Evolutionary conservation across 2,888 invertebrate species (phyloP).

Genomic region (Diachrysia chrysitis): DNA sequence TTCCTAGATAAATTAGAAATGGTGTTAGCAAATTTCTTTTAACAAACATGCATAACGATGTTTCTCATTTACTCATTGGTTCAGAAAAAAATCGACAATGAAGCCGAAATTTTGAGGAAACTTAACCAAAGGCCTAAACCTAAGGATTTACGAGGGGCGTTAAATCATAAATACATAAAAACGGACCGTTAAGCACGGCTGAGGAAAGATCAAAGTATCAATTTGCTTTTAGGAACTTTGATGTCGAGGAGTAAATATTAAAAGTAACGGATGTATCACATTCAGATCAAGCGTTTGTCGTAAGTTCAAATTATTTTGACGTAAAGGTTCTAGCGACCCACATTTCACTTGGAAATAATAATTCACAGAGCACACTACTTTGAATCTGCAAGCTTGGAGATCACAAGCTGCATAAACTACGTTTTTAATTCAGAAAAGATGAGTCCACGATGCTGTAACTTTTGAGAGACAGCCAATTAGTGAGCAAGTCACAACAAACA

Average conservation of each 20-base stretch:
- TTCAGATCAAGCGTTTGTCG: not conserved
- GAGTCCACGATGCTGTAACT: not conserved
- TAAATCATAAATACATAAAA: constrained; percentile 1
- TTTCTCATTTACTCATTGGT: not conserved
- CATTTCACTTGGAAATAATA: not conserved
- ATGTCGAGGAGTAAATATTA: not conserved
- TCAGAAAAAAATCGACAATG: not conserved
- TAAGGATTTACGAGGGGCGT: not conserved
- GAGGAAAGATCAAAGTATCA: not conserved
- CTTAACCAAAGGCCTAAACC: not conserved
- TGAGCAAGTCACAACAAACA: not conserved
- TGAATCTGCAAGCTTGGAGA: not conserved
- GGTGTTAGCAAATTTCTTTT: not conserved
- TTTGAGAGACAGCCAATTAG: not conserved
- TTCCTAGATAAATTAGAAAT: not conserved
- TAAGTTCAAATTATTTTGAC: not conserved
- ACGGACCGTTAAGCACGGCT: not conserved
- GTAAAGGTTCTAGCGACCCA: not conserved
- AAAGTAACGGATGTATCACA: not conserved
- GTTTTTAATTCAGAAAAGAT: not conserved
- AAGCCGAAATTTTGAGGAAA: not conserved
- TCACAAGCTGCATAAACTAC: not conserved
- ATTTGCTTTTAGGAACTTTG: not conserved
- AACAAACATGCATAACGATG: not conserved
- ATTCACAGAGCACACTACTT: not conserved